A percentile compares a stretch with the other conserved stretches of the same genome.
Evolutionary conservation across 37 sponge, comb jelly and placozoan genomes (phyloP).

Genomic region (Crambe crambe): DNA sequence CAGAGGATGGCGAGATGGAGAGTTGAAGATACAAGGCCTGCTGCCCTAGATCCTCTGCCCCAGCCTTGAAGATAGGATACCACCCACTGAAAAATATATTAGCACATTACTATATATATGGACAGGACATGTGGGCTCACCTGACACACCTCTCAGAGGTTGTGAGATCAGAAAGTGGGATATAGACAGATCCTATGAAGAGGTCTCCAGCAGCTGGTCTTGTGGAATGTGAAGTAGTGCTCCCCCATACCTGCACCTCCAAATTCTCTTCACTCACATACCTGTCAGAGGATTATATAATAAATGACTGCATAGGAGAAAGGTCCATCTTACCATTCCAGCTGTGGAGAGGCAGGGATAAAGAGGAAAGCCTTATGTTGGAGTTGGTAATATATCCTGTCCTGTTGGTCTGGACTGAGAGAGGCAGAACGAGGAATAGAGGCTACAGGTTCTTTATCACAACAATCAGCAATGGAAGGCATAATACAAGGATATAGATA

Average conservation of each 20-base stretch:
- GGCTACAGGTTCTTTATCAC: slow-evolving; percentile 22
- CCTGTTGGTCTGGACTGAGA: slow-evolving; percentile 1
- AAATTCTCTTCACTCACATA: slow-evolving; percentile 80
- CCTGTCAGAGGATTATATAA: slow-evolving; percentile 36
- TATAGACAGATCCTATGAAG: slow-evolving; percentile 56
- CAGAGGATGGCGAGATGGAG: not conserved
- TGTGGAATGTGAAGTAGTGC: not conserved
- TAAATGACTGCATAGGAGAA: not conserved
- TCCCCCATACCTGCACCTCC: slow-evolving; percentile 80
- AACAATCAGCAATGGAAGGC: not conserved
- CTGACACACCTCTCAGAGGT: no score
- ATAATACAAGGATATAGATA: not conserved
- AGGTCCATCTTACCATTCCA: slow-evolving; percentile 41
- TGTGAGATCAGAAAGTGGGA: slow-evolving; percentile 37
- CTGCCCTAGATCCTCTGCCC: slow-evolving; percentile 37
- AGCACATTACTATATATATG: no score
- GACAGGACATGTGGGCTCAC: no score
- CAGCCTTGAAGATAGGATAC: slow-evolving; percentile 72
- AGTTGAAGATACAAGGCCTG: slow-evolving; percentile 40
- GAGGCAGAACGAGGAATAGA: slow-evolving; percentile 12
- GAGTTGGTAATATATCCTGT: slow-evolving; percentile 30
- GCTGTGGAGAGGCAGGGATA: slow-evolving; percentile 1
- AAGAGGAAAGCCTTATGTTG: slow-evolving; percentile 18
- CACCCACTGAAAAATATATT: slow-evolving; percentile 43
- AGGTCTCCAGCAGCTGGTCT: slow-evolving; percentile 49